A percentile compares a stretch with the other conserved stretches of the same genome.
These are phyloP conservation scores for Epizoanthus fatuus DNA, from an alignment of 92 coral and sea anemone species.

Conservation along the genomic window DNA sequence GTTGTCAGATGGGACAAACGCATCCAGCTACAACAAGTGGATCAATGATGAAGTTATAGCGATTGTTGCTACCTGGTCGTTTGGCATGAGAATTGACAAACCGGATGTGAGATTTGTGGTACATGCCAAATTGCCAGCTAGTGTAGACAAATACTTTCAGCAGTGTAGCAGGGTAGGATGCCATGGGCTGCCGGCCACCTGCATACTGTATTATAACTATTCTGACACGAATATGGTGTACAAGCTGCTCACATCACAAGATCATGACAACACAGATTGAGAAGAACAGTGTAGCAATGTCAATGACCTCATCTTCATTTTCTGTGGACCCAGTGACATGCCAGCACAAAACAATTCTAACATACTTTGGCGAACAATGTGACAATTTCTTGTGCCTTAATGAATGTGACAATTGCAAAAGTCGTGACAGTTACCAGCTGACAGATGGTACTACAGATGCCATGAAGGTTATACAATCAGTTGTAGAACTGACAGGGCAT, in stretches of 20 bases:
- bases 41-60: conserved; percentile 11
- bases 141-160: neutral
- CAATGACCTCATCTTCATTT: conserved; percentile 40
- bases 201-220: conserved; percentile 19
- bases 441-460: conserved; percentile 20
- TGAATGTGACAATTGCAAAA: neutral
- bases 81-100: conserved; percentile 61
- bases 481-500: conserved; percentile 22
- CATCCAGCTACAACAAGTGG: conserved; percentile 14
- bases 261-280: neutral
- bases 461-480: neutral
- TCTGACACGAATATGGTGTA: conserved; percentile 36
- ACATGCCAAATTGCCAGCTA: conserved; percentile 43
- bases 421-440: neutral
- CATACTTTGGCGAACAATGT: conserved; percentile 38
- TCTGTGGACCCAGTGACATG: conserved; percentile 50
- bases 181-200: conserved; percentile 30
- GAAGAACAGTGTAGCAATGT: neutral
- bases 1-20: neutral
- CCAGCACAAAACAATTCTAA: conserved; percentile 30
- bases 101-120: conserved; percentile 42
- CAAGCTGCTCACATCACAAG: conserved; percentile 40
- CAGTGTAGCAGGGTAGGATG: conserved; percentile 33
- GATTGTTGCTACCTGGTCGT: conserved; percentile 37
- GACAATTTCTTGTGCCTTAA: conserved; percentile 24